phyloP scores from a whole-genome alignment of 2,797 vertebrate species.

The Paratrypauchen microcephalus region DNA sequence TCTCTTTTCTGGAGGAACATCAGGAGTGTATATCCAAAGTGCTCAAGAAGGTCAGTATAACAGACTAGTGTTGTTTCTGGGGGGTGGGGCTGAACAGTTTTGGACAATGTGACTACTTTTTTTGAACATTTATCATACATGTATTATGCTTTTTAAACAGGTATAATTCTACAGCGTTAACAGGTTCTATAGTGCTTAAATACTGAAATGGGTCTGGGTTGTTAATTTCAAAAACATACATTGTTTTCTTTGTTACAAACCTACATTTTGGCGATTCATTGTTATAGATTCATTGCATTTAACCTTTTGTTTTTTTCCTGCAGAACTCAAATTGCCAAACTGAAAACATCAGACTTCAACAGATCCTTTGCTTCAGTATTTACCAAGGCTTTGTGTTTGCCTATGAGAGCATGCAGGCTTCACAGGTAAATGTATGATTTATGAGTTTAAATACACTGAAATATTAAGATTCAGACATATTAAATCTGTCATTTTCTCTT shows the following conservation, averaged over 20 bases:
- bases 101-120: too few relatives aligned
- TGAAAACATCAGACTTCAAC: conserved; percentile 69
- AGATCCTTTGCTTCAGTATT: conserved; percentile 78
- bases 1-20: conserved; percentile 80
- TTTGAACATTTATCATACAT: too few relatives aligned
- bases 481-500: conserved; percentile 6
- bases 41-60: conserved; percentile 71
- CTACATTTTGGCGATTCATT: not conserved
- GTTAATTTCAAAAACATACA: not conserved
- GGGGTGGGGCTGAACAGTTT: too few relatives aligned
- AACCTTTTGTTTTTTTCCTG: not conserved
- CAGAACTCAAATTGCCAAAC: conserved; percentile 28
- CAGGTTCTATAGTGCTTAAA: not conserved
- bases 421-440: conserved; percentile 75
- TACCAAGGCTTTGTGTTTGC: conserved; percentile 78
- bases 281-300: not conserved
- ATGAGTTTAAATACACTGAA: not conserved
- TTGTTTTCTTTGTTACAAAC: too few relatives aligned
- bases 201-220: not conserved
- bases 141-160: too few relatives aligned
- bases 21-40: conserved; percentile 66
- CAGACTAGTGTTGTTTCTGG: not conserved
- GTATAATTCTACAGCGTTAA: too few relatives aligned
- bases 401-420: conserved; percentile 77
- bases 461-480: not conserved